Conservation (phyloP, 2,113 vertebrate genomes). For the Ranitomeya imitator region DNA sequence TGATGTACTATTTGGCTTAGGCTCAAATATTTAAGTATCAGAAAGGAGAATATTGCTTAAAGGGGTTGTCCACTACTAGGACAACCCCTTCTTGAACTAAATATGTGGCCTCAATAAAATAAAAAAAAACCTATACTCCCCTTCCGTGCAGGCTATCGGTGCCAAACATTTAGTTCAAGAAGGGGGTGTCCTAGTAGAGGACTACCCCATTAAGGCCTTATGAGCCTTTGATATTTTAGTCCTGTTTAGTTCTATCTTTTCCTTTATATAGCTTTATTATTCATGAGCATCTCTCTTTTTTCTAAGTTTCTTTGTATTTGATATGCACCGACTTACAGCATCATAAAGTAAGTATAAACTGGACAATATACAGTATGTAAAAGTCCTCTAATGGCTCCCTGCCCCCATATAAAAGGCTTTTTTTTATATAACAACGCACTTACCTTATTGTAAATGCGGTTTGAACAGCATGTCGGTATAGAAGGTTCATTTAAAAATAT, state of each 20-base stretch:
- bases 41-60: too few species aligned
- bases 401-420: background rate
- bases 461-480: background rate
- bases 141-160: too few species aligned
- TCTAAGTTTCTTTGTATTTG: background rate
- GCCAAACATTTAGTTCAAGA: too few species aligned
- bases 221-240: background rate
- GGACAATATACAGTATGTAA: background rate
- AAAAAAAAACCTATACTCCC: too few species aligned
- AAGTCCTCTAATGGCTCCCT: background rate
- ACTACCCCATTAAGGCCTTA: too few species aligned
- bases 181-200: too few species aligned
- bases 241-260: background rate
- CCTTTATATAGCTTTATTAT: background rate
- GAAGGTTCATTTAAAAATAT: background rate
- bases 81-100: too few species aligned
- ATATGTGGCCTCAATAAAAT: too few species aligned
- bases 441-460: constrained; percentile 11
- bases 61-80: too few species aligned
- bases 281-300: background rate
- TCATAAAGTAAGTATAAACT: background rate
- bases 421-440: background rate
- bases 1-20: too few species aligned
- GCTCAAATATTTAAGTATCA: too few species aligned
- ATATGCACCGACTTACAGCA: background rate